Conservation (phyloP, 2,113 vertebrate genomes). For the Circaetus cinerascens region DNA sequence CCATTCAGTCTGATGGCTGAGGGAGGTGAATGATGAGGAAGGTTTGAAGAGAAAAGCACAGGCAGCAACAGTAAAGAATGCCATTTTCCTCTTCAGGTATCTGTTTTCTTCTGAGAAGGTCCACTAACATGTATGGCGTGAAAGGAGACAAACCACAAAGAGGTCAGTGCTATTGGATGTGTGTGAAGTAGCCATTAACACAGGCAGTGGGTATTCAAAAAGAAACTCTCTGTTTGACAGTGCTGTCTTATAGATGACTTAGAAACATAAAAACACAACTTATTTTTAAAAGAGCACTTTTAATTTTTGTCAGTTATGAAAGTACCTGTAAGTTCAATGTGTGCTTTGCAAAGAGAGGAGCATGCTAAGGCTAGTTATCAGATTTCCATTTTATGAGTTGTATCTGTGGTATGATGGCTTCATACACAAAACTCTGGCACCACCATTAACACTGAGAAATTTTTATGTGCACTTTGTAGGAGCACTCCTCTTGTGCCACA, state of each 20-base stretch:
- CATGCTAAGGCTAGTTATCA: background rate
- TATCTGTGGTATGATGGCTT: background rate
- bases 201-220: background rate
- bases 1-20: background rate
- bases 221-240: slow-evolving; percentile 56
- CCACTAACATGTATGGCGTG: accelerated
- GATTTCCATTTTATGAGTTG: background rate
- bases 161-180: background rate
- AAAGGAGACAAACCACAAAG: background rate
- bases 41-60: background rate
- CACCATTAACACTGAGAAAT: background rate
- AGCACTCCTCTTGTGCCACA: background rate
- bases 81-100: background rate
- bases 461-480: background rate
- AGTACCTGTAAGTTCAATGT: background rate
- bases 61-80: background rate
- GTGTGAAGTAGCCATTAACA: background rate
- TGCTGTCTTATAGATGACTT: background rate
- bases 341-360: background rate
- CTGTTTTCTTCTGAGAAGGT: background rate
- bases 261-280: background rate
- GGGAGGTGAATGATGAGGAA: background rate
- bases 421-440: background rate
- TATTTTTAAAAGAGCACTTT: slow-evolving; percentile 14
- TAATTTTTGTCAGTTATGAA: slow-evolving; percentile 21